Base-by-base conservation (phyloP, 2,888 invertebrate genomes). In the Eugnorisma glareosa region DNA sequence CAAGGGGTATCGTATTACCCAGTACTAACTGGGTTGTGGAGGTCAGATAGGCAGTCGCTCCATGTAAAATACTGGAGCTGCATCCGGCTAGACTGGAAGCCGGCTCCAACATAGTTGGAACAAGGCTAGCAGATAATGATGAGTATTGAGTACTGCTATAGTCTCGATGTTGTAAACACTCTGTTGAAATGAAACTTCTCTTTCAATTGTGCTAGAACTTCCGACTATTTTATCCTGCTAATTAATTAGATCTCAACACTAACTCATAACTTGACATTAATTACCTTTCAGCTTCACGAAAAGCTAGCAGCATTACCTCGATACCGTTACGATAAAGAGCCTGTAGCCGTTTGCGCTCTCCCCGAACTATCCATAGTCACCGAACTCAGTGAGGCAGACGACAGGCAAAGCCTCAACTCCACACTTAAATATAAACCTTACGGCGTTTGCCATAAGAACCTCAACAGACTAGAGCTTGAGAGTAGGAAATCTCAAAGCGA, bases 291-390 rank as follows among this genome's bases (percentile, higher is more conserved):
- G 96, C 92, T 96, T 4, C 93, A 91, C 40, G 94, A 94, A 37
- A 95, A 91, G 81, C 77, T 96, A 84, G 90, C 90, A 43, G 91
- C 91, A 3, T 88, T 95, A 54, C 94, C 95, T 8, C 83, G 82
- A 5, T 90, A 87, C 68, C 82, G 69, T 69, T 94, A 89, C 69
- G 92, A 92, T n/a, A 94, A 92, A 79, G 90, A 93, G 73, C 88
- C 90, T 10, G 82, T 88, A 2, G 90, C 89, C 51, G 91, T 95
- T 1, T 92, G 93, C 71, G 92, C 89, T 8, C 72, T 74, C 4
- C 95, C 95, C 1, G 90, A 92, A 18, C 85, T 95, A 8, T 93
- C 95, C 0, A 88, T 85, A n/a, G 93, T 96, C 1, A 88, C 91
- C 1, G 95, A 96, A 88, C 76, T 89, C 0, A 94, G 89, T 24